Percentiles rank a stretch among this genome's conserved stretches.
Evolutionary conservation across 1,140 invertebrate species (phyloP).

Genomic region (Orchestia grillus): DNA sequence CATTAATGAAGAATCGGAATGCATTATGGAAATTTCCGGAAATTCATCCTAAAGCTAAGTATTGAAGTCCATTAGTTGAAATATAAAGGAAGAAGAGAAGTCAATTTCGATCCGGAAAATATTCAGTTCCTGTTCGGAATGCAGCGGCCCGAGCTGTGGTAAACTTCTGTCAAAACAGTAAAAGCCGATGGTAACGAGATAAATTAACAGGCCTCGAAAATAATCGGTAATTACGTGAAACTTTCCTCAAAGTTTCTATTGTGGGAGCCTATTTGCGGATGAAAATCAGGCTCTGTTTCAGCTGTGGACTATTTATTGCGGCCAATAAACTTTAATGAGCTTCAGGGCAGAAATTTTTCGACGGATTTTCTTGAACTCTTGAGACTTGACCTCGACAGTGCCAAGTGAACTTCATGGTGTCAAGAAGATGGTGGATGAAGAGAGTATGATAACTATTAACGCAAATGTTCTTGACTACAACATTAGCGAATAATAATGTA

Average conservation of each 20-base stretch:
- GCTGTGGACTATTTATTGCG: not conserved
- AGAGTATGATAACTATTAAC: too few relatives aligned
- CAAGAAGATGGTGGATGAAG: not conserved
- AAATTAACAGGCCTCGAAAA: not conserved
- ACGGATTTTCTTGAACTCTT: not conserved
- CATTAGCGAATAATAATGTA: too few relatives aligned
- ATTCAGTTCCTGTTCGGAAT: not conserved
- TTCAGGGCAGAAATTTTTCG: not conserved
- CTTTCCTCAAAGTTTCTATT: not conserved
- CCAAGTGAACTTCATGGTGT: not conserved
- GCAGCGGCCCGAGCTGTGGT: not conserved
- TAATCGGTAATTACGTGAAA: not conserved
- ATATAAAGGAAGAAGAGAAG: not conserved
- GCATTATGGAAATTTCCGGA: too few relatives aligned
- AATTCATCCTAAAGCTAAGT: too few relatives aligned
- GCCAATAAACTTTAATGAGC: slow-evolving; percentile 35
- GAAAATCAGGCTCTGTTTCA: not conserved
- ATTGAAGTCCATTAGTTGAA: too few relatives aligned
- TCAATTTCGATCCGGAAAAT: not conserved
- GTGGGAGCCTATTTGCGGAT: not conserved
- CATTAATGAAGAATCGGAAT: too few relatives aligned
- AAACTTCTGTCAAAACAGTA: not conserved
- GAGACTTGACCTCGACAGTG: not conserved
- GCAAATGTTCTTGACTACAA: too few relatives aligned
- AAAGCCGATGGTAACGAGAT: not conserved